Evolutionary conservation across 2,113 vertebrate genomes (phyloP).

Genomic region (Collichthys lucidus): DNA sequence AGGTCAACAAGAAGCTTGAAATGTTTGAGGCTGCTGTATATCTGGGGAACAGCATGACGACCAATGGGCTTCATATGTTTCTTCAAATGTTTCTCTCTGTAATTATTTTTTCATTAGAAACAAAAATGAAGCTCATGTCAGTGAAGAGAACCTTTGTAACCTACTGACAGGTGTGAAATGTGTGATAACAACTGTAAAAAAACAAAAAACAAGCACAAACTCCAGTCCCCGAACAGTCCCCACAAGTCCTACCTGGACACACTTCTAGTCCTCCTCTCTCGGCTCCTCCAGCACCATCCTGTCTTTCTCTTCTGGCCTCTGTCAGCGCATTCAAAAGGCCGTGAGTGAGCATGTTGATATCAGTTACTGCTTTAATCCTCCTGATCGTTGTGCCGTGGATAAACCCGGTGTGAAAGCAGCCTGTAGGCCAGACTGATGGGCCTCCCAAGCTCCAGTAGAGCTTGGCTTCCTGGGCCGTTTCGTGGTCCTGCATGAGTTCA

Average conservation of each 20-base stretch:
- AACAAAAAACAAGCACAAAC: not conserved
- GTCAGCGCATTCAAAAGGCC: slow-evolving; percentile 46
- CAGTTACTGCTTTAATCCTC: slow-evolving; percentile 86
- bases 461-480: slow-evolving; percentile 34
- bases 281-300: not conserved
- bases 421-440: slow-evolving; percentile 37
- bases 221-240: not conserved
- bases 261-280: not conserved
- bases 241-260: slow-evolving; percentile 45
- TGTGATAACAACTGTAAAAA: too few species aligned
- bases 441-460: slow-evolving; percentile 39
- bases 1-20: not conserved
- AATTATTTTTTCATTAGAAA: too few species aligned
- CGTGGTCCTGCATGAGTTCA: slow-evolving; percentile 63
- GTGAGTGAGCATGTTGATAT: slow-evolving; percentile 77
- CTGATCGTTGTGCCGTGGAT: slow-evolving; percentile 84
- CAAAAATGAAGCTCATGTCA: not conserved
- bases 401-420: slow-evolving; percentile 79
- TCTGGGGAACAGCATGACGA: not conserved
- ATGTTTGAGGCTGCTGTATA: too few species aligned
- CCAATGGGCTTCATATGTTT: not conserved
- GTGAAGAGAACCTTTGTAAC: too few species aligned
- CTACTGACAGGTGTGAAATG: too few species aligned
- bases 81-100: not conserved
- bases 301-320: slow-evolving; percentile 18